These are phyloP conservation scores for Motacilla alba DNA, from an alignment of 2,113 vertebrate genomes.

Conservation along the genomic window DNA sequence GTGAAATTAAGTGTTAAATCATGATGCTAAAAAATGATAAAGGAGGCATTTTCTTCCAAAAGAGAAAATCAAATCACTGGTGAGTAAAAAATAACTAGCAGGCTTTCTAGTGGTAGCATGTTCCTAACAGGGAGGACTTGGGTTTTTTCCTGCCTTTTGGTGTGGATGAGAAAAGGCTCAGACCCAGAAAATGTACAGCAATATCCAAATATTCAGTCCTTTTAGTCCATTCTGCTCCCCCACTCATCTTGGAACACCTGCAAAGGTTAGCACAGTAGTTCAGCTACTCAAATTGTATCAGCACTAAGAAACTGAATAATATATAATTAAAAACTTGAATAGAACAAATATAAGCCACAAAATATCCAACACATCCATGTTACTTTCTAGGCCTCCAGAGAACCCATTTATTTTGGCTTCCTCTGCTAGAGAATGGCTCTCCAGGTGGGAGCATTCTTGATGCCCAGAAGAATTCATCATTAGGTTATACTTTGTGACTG, in stretches of 20 bases:
- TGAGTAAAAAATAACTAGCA: background rate
- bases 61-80: background rate
- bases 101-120: background rate
- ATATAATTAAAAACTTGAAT: background rate
- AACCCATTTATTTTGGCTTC: slow-evolving; percentile 1
- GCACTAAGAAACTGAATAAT: background rate
- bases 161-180: background rate
- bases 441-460: background rate
- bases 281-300: background rate
- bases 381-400: background rate
- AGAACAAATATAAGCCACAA: background rate
- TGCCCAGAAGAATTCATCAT: background rate
- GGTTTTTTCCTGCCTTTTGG: fast-evolving
- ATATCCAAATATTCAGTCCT: background rate
- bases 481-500: background rate
- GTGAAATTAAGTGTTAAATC: background rate
- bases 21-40: background rate
- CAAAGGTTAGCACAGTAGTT: background rate
- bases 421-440: background rate
- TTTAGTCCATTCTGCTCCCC: background rate
- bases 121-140: background rate
- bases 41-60: background rate
- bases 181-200: background rate
- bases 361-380: background rate
- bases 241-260: background rate